Conservation (phyloP, 2,888 invertebrate species). For the Lamellibrachia columna region DNA sequence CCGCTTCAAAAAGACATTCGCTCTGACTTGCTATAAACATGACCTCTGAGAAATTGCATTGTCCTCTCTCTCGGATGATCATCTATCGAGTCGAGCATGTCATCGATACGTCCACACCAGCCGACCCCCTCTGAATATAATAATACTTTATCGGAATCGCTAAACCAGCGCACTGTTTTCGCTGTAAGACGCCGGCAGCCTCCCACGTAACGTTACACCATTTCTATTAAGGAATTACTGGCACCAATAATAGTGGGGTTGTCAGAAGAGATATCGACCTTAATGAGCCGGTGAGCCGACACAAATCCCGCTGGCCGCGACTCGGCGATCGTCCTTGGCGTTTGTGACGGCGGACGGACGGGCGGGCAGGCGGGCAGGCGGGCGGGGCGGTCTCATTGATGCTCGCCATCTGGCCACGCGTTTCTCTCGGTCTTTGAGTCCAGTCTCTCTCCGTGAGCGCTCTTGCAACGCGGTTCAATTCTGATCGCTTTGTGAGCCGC, state of each 20-base stretch:
- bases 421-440: not conserved
- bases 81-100: not conserved
- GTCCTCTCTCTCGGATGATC: not conserved
- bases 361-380: constrained; percentile 17
- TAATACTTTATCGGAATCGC: not conserved
- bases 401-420: not conserved
- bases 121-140: not conserved
- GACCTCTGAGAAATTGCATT: not conserved
- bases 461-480: not conserved
- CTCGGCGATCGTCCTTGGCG: not conserved
- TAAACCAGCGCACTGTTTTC: not conserved
- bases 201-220: not conserved
- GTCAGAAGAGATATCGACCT: not conserved
- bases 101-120: not conserved
- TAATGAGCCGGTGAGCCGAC: not conserved
- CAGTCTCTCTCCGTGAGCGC: not conserved
- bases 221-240: constrained; percentile 11
- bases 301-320: not conserved
- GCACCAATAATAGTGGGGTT: not conserved
- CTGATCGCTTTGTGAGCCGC: not conserved
- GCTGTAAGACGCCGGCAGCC: not conserved
- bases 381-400: not conserved
- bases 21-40: not conserved
- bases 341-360: not conserved
- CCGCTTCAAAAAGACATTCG: not conserved